These are phyloP conservation scores for Drosophila seguyi DNA, from an alignment of 1,140 invertebrate genomes.

Conservation along the genomic window DNA sequence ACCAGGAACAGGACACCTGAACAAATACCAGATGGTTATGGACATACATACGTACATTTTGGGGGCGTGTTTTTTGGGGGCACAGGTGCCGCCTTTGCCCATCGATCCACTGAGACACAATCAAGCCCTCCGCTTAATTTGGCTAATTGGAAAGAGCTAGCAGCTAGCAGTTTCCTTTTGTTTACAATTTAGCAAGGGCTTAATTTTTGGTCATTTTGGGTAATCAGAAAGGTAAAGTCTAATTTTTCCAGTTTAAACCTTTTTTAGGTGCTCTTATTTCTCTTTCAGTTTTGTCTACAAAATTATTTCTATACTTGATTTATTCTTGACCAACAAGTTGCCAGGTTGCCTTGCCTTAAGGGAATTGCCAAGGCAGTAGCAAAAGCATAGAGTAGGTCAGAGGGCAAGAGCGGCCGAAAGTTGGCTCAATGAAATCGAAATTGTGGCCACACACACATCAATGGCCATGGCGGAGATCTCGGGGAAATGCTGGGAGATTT, in stretches of 20 bases:
- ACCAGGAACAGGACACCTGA: conserved; percentile 6
- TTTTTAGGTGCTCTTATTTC: too few species aligned
- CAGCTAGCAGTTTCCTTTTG: background rate
- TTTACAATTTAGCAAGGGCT: background rate
- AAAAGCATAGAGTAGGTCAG: background rate
- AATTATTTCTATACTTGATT: too few species aligned
- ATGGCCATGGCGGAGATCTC: background rate
- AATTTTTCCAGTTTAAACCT: too few species aligned
- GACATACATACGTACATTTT: background rate
- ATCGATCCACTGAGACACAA: conserved; percentile 12
- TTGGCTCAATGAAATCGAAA: conserved; percentile 46
- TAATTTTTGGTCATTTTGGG: background rate
- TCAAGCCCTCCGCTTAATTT: conserved; percentile 11
- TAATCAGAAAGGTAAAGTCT: too few species aligned
- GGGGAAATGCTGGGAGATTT: background rate
- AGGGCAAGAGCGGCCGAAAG: conserved; percentile 13
- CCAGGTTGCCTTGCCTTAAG: background rate
- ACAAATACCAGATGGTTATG: conserved; percentile 30
- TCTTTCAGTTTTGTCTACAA: too few species aligned
- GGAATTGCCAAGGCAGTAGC: too few species aligned
- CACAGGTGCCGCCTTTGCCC: background rate
- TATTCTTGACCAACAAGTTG: conserved; percentile 11
- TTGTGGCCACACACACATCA: conserved; percentile 42
- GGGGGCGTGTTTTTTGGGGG: background rate
- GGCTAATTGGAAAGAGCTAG: conserved; percentile 3